phyloP scores from a whole-genome alignment of 2,797 vertebrate genomes.

The Pseudocheirus occidentalis region DNA sequence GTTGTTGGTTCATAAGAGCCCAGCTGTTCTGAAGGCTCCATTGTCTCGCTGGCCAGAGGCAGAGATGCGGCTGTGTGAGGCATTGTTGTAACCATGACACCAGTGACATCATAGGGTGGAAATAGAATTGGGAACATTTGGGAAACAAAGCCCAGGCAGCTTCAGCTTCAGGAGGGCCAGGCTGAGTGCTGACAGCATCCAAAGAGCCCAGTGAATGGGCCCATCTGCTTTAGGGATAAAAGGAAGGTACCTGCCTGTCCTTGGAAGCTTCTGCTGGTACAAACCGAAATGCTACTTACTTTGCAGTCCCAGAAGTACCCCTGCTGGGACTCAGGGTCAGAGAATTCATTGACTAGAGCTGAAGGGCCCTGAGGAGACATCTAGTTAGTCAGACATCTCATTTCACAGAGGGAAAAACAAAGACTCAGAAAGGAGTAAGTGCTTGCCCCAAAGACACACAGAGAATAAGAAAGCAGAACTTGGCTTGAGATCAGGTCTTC shows the following conservation, averaged over 20 bases:
- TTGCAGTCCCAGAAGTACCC: neutral
- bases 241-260: neutral
- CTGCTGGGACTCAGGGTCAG: neutral
- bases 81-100: constrained; percentile 80
- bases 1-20: constrained; percentile 34
- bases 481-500: neutral
- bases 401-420: neutral
- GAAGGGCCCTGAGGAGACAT: neutral
- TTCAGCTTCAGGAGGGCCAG: constrained; percentile 49
- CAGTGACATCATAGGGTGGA: constrained; percentile 79
- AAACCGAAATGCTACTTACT: neutral
- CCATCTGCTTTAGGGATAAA: neutral
- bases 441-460: neutral
- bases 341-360: neutral
- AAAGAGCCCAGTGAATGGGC: neutral
- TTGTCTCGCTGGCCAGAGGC: constrained; percentile 57
- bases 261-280: neutral
- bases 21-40: constrained; percentile 54
- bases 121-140: constrained; percentile 66
- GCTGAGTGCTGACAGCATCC: constrained; percentile 2
- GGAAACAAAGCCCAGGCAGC: constrained; percentile 75
- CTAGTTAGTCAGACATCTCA: neutral
- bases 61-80: constrained; percentile 69
- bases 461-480: neutral
- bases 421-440: neutral